A percentile compares a stretch with the other conserved stretches of the same genome.
phyloP scores from a whole-genome alignment of 2,888 invertebrate species.

The Stomorhina lunata region DNA sequence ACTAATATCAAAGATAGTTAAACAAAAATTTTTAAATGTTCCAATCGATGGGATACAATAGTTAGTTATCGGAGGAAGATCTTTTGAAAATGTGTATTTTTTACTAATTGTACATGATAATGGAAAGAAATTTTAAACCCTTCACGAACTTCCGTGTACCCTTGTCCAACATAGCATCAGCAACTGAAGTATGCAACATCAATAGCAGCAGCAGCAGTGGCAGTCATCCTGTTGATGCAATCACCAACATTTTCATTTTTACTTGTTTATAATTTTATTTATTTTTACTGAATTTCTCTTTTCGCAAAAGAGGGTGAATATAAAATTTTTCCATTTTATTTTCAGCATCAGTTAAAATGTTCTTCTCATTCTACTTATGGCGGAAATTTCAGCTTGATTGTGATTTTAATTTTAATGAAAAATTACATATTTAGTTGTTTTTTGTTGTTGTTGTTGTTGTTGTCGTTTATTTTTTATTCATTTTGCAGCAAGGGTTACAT shows the following conservation, averaged over 20 bases:
- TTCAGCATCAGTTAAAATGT: background rate
- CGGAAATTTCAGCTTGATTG: conserved; percentile 49
- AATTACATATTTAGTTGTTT: conserved; percentile 55
- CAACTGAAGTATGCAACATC: conserved; percentile 5
- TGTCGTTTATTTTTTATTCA: too few relatives aligned
- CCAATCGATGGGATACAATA: too few relatives aligned
- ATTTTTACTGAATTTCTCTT: conserved; percentile 11
- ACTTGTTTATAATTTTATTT: conserved; percentile 54
- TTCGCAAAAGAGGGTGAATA: conserved; percentile 57
- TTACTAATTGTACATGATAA: too few relatives aligned
- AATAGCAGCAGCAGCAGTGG: too few relatives aligned
- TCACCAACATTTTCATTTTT: conserved; percentile 51
- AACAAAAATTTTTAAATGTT: too few relatives aligned
- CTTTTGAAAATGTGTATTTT: too few relatives aligned
- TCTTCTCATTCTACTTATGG: conserved; percentile 28
- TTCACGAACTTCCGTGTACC: too few relatives aligned
- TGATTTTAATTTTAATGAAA: conserved; percentile 66
- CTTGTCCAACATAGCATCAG: background rate
- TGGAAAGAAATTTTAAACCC: too few relatives aligned
- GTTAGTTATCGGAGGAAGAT: too few relatives aligned
- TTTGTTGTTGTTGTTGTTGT: background rate
- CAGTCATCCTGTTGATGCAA: conserved; percentile 50
- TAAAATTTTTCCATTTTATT: conserved; percentile 10
- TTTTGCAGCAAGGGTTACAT: conserved; percentile 34
- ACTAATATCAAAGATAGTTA: too few relatives aligned